These are phyloP conservation scores for Ivindomyrus marchei DNA, from an alignment of 2,113 vertebrate genomes.

Conservation along the genomic window DNA sequence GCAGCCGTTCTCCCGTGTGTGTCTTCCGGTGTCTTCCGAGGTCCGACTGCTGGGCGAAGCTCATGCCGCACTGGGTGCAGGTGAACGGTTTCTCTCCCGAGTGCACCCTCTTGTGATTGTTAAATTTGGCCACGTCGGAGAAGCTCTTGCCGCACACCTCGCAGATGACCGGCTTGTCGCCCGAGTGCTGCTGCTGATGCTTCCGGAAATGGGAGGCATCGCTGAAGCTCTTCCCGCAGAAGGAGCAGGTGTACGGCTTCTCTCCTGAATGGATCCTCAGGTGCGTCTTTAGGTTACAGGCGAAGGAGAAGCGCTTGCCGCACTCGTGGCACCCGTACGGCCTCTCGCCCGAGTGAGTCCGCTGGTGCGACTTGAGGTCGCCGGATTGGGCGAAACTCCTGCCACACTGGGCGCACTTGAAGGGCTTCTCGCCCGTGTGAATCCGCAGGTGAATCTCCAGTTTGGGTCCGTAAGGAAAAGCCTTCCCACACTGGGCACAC, in stretches of 20 bases:
- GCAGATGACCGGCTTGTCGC: slow-evolving; percentile 14
- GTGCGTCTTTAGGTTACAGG: slow-evolving; percentile 25
- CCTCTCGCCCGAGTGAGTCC: slow-evolving; percentile 17
- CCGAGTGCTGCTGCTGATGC: slow-evolving; percentile 11
- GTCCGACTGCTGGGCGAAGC: slow-evolving; percentile 17
- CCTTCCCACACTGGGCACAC: slow-evolving; percentile 30
- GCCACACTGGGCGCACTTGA: slow-evolving; percentile 38
- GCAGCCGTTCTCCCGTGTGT: slow-evolving; percentile 6
- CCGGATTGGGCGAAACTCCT: slow-evolving; percentile 5
- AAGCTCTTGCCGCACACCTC: slow-evolving; percentile 22
- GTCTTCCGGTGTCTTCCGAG: slow-evolving; percentile 20
- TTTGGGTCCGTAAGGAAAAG: slow-evolving; percentile 31
- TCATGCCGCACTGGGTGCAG: slow-evolving; percentile 2
- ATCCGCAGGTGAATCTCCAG: slow-evolving; percentile 43
- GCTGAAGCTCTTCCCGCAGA: slow-evolving; percentile 30
- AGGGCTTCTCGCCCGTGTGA: slow-evolving; percentile 41
- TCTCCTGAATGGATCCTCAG: slow-evolving; percentile 22
- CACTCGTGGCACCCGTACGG: slow-evolving; percentile 9
- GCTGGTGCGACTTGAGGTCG: slow-evolving; percentile 8
- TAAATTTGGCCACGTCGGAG: slow-evolving; percentile 3
- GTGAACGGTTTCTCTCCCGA: slow-evolving; percentile 21
- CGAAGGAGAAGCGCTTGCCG: slow-evolving; percentile 43
- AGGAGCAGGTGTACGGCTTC: slow-evolving; percentile 28
- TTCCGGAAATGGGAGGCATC: slow-evolving; percentile 15
- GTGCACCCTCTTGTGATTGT: slow-evolving; percentile 23